Evolutionary conservation across 1,140 invertebrate species (phyloP).

Genomic region (Streblospio benedicti): DNA sequence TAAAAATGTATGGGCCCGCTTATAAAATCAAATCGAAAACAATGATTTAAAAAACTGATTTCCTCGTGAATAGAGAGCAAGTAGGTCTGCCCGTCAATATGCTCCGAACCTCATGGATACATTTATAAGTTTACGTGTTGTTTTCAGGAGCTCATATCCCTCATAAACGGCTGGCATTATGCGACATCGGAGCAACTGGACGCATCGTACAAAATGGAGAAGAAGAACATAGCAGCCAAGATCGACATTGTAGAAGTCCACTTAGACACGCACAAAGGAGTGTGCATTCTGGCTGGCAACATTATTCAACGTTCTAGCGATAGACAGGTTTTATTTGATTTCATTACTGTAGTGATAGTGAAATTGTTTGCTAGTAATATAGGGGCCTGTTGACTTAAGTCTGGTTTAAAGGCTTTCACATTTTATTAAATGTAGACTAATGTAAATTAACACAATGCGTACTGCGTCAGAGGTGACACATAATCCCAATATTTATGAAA

Average conservation of each 20-base stretch:
- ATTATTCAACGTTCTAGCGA: neutral
- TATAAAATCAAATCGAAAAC: too few species aligned
- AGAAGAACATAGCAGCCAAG: neutral
- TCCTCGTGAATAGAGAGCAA: too few species aligned
- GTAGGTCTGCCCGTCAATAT: too few species aligned
- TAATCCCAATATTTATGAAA: too few species aligned
- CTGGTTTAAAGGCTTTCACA: neutral
- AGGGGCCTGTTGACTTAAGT: neutral
- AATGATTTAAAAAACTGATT: too few species aligned
- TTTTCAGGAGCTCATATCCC: too few species aligned
- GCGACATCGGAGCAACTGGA: neutral
- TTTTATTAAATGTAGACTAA: neutral
- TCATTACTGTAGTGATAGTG: neutral
- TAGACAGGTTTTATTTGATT: neutral
- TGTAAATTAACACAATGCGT: neutral
- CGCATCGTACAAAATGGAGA: neutral
- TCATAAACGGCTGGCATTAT: constrained; percentile 10
- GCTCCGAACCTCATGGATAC: too few species aligned
- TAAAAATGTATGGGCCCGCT: too few species aligned
- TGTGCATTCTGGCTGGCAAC: too few species aligned
- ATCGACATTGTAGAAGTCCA: neutral
- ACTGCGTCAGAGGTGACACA: neutral
- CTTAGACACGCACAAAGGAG: neutral
- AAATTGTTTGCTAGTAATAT: neutral
- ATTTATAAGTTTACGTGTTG: too few species aligned